A percentile compares a stretch with the other conserved stretches of the same genome.
These are phyloP conservation scores for Muscidifurax raptorellus DNA, from an alignment of 1,140 invertebrate genomes.

Conservation along the genomic window DNA sequence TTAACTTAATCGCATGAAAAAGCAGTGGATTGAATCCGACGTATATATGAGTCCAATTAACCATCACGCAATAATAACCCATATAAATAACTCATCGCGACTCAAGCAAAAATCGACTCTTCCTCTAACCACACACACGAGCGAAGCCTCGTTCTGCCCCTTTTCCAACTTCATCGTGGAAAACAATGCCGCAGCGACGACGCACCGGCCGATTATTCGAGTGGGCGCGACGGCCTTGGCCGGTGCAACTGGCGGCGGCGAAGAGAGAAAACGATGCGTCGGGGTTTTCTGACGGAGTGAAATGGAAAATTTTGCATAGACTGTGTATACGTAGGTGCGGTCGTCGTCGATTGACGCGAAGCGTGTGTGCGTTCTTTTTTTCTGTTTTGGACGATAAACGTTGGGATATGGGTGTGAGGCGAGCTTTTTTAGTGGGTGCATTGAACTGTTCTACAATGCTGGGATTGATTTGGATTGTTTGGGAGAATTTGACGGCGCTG, in stretches of 20 bases:
- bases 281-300: not conserved
- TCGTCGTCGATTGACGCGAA: too few species aligned
- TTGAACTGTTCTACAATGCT: too few species aligned
- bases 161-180: not conserved
- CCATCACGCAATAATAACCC: not conserved
- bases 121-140: not conserved
- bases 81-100: not conserved
- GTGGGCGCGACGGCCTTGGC: constrained; percentile 43
- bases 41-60: too few species aligned
- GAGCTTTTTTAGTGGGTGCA: too few species aligned
- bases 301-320: not conserved
- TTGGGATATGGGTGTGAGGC: too few species aligned
- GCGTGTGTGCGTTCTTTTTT: too few species aligned
- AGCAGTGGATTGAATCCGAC: too few species aligned
- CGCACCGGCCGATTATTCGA: constrained; percentile 20
- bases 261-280: constrained; percentile 1
- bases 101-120: not conserved
- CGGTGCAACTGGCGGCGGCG: not conserved
- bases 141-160: not conserved
- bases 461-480: too few species aligned
- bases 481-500: too few species aligned
- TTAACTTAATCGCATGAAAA: too few species aligned
- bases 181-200: not conserved
- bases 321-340: not conserved
- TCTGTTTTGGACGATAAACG: too few species aligned